Conservation (phyloP, 2,797 vertebrate genomes). For the Botia almorhae region DNA sequence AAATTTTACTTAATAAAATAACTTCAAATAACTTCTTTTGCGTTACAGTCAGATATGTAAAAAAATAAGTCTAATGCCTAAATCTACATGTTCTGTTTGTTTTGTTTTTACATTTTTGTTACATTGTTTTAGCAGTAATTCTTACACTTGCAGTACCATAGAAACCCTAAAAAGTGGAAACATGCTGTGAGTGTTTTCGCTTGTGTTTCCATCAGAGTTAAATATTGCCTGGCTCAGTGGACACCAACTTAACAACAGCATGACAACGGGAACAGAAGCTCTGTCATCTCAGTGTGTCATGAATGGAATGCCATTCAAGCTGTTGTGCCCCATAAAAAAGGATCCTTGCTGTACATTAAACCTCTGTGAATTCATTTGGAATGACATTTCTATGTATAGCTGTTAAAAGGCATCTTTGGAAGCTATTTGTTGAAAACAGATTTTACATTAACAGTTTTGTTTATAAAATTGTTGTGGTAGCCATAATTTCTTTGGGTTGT, state of each 20-base stretch:
- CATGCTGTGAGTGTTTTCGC: conserved; percentile 1
- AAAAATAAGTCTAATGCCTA: neutral
- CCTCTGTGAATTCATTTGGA: neutral
- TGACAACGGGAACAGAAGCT: conserved; percentile 36
- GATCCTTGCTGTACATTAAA: neutral
- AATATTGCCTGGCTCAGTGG: neutral
- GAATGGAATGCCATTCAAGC: conserved; percentile 40
- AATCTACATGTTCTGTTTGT: neutral
- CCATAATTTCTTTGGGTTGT: neutral
- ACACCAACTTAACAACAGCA: conserved; percentile 23
- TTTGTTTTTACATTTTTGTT: neutral
- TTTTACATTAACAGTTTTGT: neutral
- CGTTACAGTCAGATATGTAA: no score
- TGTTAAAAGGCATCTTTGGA: no score
- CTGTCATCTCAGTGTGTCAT: conserved; percentile 23
- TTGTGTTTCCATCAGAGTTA: neutral
- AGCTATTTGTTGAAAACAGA: neutral
- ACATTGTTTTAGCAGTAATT: neutral
- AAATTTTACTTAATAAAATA: neutral
- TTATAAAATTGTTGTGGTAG: neutral
- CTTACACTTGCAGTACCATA: neutral
- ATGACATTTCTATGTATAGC: neutral
- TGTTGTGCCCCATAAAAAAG: neutral
- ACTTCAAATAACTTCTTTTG: neutral
- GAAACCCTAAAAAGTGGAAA: neutral